Evolutionary conservation across 2,888 invertebrate species (phyloP), one percentile per base, ranked within the genome.

Genomic region (Scaptomyza cyrtandrae): DNA sequence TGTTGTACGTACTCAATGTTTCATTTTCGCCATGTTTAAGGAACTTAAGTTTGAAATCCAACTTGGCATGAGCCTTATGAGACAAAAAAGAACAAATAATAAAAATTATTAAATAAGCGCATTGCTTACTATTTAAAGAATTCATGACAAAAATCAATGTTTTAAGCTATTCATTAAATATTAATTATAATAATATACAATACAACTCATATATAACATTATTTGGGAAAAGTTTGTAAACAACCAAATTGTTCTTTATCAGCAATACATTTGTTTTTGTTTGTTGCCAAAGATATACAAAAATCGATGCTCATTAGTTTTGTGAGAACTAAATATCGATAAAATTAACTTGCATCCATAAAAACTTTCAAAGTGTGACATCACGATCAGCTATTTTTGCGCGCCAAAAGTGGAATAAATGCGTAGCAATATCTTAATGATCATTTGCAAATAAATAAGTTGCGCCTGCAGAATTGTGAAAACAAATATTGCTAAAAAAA

Each of bases 1-100:
- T 24, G 24, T 24, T 24, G 35, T 67, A 86, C 86, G 63, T 14
- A 61, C 62, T 13, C n/a, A 61, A 27, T 10, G 69, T 71, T 31
- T 62, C 75, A 46, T 84, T 86, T 27, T 58, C 43, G 11, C 39
- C 35, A 14, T 37, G 57, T 44, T 56, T 59, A 19, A 71, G 33
- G 5, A 73, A 45, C 6, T 63, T 48, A 6, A 62, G 71, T 29
- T 64, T 77, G 0, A 61, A 31, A 14, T 62, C 49, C 0, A 72
- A 44, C 31, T 65, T 75, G 9, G 75, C 46, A 9, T 69, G 6
- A 10, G 31, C 35, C 1, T 50, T 24, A 31, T 31, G 35, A 11
- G 52, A 6, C 16, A 64, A 41, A 9, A 55, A 2, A 7, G 50
- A 19, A 13, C 50, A 55, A n/a, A 60, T 33, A 13, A 24, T 35